A percentile compares a stretch with the other conserved stretches of the same genome.
phyloP scores from a whole-genome alignment of 1,140 invertebrate genomes.

The Cyclargus thomasi region DNA sequence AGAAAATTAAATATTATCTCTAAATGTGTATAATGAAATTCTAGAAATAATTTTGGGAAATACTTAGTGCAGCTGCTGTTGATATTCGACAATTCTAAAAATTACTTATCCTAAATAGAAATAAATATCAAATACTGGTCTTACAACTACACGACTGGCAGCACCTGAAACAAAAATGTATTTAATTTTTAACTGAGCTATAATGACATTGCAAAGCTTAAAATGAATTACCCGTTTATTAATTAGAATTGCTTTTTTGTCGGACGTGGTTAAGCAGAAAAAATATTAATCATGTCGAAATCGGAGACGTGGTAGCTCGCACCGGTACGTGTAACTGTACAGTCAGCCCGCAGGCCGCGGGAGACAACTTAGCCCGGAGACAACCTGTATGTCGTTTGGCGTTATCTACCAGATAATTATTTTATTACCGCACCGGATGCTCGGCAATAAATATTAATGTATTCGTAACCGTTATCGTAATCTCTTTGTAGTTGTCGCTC shows the following conservation, averaged over 20 bases:
- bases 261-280: background rate
- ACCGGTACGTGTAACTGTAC: background rate
- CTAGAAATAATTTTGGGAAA: too few species aligned
- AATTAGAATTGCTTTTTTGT: too few species aligned
- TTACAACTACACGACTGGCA: background rate
- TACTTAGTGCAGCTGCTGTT: background rate
- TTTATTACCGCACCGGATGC: background rate
- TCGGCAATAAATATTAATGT: constrained; percentile 6
- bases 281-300: background rate
- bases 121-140: constrained; percentile 4
- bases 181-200: background rate
- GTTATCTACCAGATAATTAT: background rate
- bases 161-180: constrained; percentile 14
- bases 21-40: too few species aligned
- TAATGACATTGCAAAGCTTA: too few species aligned
- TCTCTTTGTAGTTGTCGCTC: background rate
- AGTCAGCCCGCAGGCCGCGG: too few species aligned
- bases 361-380: too few species aligned
- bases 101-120: background rate
- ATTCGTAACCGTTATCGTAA: background rate
- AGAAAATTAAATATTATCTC: too few species aligned
- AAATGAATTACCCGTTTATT: too few species aligned
- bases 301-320: background rate
- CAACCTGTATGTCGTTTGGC: background rate
- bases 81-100: background rate